Conservation (phyloP, 2,113 vertebrate genomes). For the Nycticorax nycticorax region DNA sequence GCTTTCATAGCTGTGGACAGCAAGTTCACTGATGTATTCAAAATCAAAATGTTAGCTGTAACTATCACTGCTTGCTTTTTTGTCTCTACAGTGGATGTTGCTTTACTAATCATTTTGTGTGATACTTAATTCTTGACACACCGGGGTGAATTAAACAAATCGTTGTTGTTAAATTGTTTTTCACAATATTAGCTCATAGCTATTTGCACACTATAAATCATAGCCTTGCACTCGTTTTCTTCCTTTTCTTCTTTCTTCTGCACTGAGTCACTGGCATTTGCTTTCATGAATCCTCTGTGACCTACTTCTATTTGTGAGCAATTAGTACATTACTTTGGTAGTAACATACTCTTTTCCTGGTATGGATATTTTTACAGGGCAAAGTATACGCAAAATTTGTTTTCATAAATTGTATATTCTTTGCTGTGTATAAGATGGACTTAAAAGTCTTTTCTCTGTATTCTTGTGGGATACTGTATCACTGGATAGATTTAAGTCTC, state of each 20-base stretch:
- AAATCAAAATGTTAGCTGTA: not conserved
- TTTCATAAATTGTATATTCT: not conserved
- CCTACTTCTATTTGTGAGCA: slow-evolving; percentile 63
- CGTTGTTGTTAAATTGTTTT: not conserved
- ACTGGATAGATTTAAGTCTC: not conserved
- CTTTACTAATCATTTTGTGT: not conserved
- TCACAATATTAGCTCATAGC: not conserved
- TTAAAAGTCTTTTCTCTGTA: not conserved
- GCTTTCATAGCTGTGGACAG: not conserved
- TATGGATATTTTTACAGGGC: not conserved
- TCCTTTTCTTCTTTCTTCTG: not conserved
- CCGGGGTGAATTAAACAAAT: not conserved
- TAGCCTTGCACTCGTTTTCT: slow-evolving; percentile 39
- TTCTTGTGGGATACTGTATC: not conserved
- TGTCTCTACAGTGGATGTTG: not conserved
- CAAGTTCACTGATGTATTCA: not conserved
- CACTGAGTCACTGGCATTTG: slow-evolving; percentile 65
- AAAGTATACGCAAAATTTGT: not conserved
- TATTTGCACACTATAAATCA: slow-evolving; percentile 40
- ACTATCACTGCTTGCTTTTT: not conserved
- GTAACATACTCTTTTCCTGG: not conserved
- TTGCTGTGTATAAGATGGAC: not conserved
- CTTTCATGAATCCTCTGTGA: slow-evolving; percentile 66
- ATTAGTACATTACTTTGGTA: slow-evolving; percentile 3
- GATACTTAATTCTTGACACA: slow-evolving; percentile 1